phyloP scores from a whole-genome alignment of 2,888 invertebrate species.

The Amaurobius ferox region DNA sequence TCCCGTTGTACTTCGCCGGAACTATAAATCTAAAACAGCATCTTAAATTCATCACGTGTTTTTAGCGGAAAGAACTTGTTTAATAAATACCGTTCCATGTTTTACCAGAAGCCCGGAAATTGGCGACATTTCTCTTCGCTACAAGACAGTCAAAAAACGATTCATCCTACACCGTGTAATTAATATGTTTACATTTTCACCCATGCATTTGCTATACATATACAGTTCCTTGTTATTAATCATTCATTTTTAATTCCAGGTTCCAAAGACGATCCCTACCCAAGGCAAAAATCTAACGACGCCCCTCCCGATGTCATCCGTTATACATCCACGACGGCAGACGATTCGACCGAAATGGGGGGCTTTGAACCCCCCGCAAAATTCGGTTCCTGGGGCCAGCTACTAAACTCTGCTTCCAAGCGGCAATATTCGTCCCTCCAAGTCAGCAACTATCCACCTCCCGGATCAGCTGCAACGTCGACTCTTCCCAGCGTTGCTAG shows the following conservation, averaged over 20 bases:
- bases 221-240: not conserved
- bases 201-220: not conserved
- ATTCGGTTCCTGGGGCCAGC: conserved; percentile 65
- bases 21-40: no score
- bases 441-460: not conserved
- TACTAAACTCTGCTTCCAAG: conserved; percentile 38
- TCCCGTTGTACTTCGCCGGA: no score
- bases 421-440: conserved; percentile 43
- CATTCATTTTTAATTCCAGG: conserved; percentile 31
- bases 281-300: conserved; percentile 20
- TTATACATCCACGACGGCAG: conserved; percentile 37
- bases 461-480: conserved; percentile 29
- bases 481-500: conserved; percentile 62
- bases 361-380: conserved; percentile 58
- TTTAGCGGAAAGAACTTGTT: not conserved
- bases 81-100: not conserved
- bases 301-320: conserved; percentile 59
- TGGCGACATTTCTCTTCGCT: not conserved
- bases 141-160: not conserved
- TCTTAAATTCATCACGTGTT: no score
- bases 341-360: not conserved
- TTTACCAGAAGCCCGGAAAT: not conserved
- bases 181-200: conserved; percentile 3
- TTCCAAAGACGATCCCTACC: conserved; percentile 30
- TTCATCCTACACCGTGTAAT: not conserved